A percentile compares a stretch with the other conserved stretches of the same genome.
Conservation (phyloP, 2,888 invertebrate species). For the Melolontha melolontha region DNA sequence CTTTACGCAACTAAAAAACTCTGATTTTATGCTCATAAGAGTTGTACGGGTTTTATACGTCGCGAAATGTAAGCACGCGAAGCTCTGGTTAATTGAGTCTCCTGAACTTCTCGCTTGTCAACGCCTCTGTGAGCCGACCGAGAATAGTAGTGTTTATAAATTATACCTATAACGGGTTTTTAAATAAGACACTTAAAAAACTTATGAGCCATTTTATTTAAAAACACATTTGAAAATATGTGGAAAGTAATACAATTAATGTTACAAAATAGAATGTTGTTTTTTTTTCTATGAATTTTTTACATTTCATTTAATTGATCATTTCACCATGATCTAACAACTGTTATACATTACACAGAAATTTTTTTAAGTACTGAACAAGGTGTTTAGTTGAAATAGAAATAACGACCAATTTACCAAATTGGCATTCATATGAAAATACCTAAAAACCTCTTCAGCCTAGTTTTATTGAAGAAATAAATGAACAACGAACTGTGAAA, state of each 20-base stretch:
- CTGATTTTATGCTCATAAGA: no score
- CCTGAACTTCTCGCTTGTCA: no score
- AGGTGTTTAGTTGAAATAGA: slow-evolving; percentile 31
- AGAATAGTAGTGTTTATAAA: no score
- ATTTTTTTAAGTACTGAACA: slow-evolving; percentile 38
- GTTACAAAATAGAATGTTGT: slow-evolving; percentile 44
- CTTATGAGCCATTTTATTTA: slow-evolving; percentile 51
- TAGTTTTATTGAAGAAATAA: neutral
- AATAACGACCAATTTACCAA: slow-evolving; percentile 26
- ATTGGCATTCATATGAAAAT: neutral
- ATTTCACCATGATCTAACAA: slow-evolving; percentile 9
- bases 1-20: no score
- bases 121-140: no score
- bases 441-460: slow-evolving; percentile 29
- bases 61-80: no score
- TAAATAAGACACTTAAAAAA: slow-evolving; percentile 27
- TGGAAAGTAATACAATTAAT: slow-evolving; percentile 49
- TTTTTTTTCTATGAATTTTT: slow-evolving; percentile 22
- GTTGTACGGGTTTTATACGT: no score
- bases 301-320: slow-evolving; percentile 10
- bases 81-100: no score
- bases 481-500: slow-evolving; percentile 2
- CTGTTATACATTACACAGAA: slow-evolving; percentile 21
- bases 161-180: no score
- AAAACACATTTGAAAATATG: slow-evolving; percentile 46